A percentile compares a stretch with the other conserved stretches of the same genome.
Conservation (phyloP, 2,113 vertebrate species). For the Brachyhypopomus occidentalis region DNA sequence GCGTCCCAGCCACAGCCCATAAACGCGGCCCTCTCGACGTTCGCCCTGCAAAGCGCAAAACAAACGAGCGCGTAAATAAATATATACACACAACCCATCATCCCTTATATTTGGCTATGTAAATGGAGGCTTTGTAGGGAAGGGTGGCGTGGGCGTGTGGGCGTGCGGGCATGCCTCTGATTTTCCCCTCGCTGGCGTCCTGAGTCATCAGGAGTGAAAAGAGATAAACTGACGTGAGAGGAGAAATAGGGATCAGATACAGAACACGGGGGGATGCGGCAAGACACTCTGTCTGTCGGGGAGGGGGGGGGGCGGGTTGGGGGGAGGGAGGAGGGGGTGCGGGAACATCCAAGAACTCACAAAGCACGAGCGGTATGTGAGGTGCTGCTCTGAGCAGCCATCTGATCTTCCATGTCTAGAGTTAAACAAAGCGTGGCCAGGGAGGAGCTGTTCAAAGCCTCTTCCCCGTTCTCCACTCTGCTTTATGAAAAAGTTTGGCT, state of each 20-base stretch:
- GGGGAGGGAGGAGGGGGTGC: not conserved
- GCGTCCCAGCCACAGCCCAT: constrained; percentile 53
- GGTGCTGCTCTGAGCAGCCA: constrained; percentile 24
- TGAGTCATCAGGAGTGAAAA: constrained; percentile 29
- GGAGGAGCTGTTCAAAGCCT: constrained; percentile 11
- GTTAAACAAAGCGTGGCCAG: constrained; percentile 27
- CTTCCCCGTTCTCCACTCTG: not conserved
- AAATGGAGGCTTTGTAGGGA: constrained; percentile 51
- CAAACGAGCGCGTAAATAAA: not conserved
- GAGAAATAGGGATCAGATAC: constrained; percentile 35
- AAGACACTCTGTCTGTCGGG: constrained; percentile 31
- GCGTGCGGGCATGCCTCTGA: not conserved
- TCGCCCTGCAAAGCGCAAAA: constrained; percentile 18
- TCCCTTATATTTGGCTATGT: constrained; percentile 55
- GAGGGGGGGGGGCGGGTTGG: not conserved
- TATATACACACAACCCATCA: constrained; percentile 24
- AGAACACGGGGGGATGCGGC: constrained; percentile 37
- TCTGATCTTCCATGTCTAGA: constrained; percentile 22
- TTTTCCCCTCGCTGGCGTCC: constrained; percentile 27
- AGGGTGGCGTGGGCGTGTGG: not conserved
- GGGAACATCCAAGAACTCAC: constrained; percentile 41
- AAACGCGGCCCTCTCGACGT: constrained; percentile 57
- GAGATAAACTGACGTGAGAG: constrained; percentile 49
- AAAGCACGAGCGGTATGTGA: constrained; percentile 18
- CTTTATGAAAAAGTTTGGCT: constrained; percentile 9